Conservation (phyloP, 1,140 invertebrate species). For the Drosophila orosa region DNA sequence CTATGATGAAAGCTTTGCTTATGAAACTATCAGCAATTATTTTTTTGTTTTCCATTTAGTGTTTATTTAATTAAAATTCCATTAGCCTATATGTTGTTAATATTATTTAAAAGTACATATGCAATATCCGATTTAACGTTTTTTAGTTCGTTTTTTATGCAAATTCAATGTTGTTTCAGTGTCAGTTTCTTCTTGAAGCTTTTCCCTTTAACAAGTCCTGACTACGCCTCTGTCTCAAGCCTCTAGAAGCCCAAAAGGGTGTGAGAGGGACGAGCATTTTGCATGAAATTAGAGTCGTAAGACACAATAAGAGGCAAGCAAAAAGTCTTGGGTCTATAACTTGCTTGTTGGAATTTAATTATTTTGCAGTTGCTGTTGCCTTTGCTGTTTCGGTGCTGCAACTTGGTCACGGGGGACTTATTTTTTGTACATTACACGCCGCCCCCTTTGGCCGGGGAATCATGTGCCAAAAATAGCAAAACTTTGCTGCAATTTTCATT, state of each 20-base stretch:
- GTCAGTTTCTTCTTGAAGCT: background rate
- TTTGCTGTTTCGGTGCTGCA: constrained; percentile 35
- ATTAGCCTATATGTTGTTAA: background rate
- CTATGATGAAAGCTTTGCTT: background rate
- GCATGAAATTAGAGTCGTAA: constrained; percentile 72
- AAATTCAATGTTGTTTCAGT: background rate
- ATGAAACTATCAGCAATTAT: background rate
- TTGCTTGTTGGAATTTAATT: constrained; percentile 75
- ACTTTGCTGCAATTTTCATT: constrained; percentile 56
- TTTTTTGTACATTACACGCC: constrained; percentile 76
- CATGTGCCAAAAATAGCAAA: constrained; percentile 63
- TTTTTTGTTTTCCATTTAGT: background rate
- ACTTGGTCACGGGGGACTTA: constrained; percentile 68
- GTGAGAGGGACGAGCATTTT: constrained; percentile 40
- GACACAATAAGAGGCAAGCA: constrained; percentile 50
- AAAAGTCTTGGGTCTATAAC: constrained; percentile 66
- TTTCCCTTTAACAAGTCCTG: background rate
- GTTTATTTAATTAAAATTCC: background rate
- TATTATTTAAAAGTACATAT: background rate
- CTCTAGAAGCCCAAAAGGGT: background rate
- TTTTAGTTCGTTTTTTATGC: background rate
- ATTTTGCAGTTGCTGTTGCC: constrained; percentile 66
- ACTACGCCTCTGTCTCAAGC: constrained; percentile 1
- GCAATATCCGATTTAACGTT: background rate
- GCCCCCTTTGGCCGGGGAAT: constrained; percentile 15